phyloP scores from a whole-genome alignment of 2,888 invertebrate species.

The Dioctria linearis region DNA sequence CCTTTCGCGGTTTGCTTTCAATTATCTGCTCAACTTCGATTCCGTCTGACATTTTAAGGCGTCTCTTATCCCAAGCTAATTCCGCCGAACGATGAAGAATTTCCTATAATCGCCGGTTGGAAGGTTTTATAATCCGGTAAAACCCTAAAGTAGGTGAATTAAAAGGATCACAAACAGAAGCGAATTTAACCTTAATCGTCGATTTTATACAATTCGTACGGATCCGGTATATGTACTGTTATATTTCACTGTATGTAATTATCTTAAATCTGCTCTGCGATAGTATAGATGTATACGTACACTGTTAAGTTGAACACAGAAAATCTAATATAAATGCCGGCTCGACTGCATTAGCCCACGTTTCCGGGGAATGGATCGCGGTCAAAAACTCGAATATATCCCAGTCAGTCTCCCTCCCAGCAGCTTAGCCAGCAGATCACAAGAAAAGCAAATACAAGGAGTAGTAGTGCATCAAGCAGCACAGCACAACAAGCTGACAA shows the following conservation, averaged over 20 bases:
- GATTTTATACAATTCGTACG: neutral
- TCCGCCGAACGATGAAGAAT: neutral
- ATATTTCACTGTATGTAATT: constrained; percentile 3
- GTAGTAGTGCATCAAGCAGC: neutral
- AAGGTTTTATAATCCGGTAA: constrained; percentile 12
- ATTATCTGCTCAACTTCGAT: constrained; percentile 78
- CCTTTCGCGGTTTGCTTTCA: constrained; percentile 78
- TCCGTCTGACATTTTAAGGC: constrained; percentile 72
- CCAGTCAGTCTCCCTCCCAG: too few species aligned
- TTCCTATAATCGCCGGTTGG: neutral
- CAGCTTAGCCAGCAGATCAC: too few species aligned
- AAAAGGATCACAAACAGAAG: constrained; percentile 8
- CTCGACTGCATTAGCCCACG: constrained; percentile 18
- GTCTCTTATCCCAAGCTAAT: constrained; percentile 9
- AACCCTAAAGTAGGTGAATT: neutral
- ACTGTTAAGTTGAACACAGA: neutral
- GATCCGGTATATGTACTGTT: neutral
- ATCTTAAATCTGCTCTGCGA: neutral
- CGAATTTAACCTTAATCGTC: constrained; percentile 26
- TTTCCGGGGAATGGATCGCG: constrained; percentile 43
- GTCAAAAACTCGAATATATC: neutral
- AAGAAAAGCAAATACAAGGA: neutral
- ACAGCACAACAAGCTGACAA: neutral
- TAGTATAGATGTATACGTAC: too few species aligned
- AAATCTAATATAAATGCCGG: neutral